Evolutionary conservation across 2,113 vertebrate genomes (phyloP).

Genomic region (Piprites chloris): DNA sequence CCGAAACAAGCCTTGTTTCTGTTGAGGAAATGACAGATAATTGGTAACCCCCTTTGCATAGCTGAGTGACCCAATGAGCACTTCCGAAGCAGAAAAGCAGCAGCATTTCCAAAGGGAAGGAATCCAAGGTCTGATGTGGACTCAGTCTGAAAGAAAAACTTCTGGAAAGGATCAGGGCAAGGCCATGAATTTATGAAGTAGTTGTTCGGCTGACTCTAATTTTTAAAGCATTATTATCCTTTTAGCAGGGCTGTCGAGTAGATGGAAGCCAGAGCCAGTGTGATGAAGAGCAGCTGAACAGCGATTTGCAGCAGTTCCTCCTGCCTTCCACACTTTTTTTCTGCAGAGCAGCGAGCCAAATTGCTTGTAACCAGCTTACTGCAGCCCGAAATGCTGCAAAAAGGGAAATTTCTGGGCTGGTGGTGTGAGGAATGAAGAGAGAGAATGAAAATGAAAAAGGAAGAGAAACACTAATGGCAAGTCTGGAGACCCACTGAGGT

Average conservation of each 20-base stretch:
- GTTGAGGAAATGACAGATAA: constrained; percentile 26
- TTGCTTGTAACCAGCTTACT: constrained; percentile 13
- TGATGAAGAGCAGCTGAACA: constrained; percentile 55
- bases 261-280: constrained; percentile 53
- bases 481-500: not conserved
- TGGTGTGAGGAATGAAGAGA: not conserved
- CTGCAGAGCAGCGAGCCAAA: not conserved
- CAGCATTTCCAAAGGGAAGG: not conserved
- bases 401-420: not conserved
- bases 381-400: not conserved
- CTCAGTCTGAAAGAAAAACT: constrained; percentile 28
- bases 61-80: not conserved
- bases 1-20: not conserved
- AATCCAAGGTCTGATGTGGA: not conserved
- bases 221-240: constrained; percentile 70
- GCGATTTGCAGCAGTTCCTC: constrained; percentile 20
- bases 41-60: not conserved
- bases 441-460: not conserved
- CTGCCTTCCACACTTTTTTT: not conserved
- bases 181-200: constrained; percentile 63
- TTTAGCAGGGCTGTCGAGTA: constrained; percentile 40
- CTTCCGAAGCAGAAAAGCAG: not conserved
- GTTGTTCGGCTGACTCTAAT: constrained; percentile 51
- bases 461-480: not conserved
- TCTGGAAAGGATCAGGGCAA: constrained; percentile 61